These are phyloP conservation scores for Drosophila rhopaloa DNA, from an alignment of 1,140 invertebrate species.

Conservation along the genomic window DNA sequence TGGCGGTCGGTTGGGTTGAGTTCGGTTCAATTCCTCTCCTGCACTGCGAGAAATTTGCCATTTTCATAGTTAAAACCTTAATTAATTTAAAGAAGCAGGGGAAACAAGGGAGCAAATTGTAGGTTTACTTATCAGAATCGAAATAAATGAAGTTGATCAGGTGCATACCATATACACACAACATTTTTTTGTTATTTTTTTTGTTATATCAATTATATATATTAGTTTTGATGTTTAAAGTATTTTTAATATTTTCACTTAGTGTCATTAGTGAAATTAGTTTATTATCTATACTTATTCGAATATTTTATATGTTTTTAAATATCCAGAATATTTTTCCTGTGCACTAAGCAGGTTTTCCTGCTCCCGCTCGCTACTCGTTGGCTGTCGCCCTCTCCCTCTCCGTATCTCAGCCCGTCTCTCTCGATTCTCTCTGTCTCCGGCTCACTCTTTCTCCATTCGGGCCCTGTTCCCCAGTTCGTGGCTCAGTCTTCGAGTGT, in stretches of 20 bases:
- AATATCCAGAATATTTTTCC: neutral
- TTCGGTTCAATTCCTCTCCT: conserved; percentile 40
- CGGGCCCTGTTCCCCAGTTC: conserved; percentile 31
- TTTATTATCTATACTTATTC: too few species aligned
- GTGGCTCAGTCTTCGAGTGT: conserved; percentile 82
- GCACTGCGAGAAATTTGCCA: conserved; percentile 3
- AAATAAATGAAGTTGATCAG: too few species aligned
- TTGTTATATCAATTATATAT: too few species aligned
- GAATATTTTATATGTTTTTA: neutral
- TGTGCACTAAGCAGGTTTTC: conserved; percentile 61
- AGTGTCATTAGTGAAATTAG: too few species aligned
- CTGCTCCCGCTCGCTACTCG: conserved; percentile 37
- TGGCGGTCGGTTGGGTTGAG: conserved; percentile 65
- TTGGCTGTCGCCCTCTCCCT: conserved; percentile 6
- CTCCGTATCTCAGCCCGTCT: conserved; percentile 7
- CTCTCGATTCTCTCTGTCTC: conserved; percentile 1
- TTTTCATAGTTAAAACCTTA: too few species aligned
- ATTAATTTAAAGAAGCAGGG: neutral
- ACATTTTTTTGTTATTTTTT: too few species aligned
- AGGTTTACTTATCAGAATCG: too few species aligned
- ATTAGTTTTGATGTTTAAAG: too few species aligned
- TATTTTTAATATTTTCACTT: too few species aligned
- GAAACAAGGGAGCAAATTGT: too few species aligned
- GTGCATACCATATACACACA: too few species aligned
- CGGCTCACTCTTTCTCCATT: conserved; percentile 8